Base-by-base conservation (phyloP, 2,888 invertebrate species). In the Autographa pulchrina region DNA sequence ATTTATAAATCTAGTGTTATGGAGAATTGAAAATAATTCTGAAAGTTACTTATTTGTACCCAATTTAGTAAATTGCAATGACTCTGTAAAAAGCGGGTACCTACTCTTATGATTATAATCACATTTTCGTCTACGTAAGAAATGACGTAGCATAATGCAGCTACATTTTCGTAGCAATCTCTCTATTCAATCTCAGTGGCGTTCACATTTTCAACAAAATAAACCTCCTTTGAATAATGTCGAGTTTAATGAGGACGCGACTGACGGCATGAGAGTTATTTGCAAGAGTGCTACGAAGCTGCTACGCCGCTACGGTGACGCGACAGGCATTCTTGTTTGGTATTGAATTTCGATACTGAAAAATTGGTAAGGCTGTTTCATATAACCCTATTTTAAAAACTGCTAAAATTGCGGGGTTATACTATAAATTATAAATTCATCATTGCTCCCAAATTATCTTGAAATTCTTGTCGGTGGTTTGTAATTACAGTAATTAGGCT, bases 191-290 rank as follows among this genome's bases (percentile, higher is more conserved):
- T 18, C 18, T 52, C 43, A 48, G 61, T 32, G 5, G 59, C 16
- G n/a, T 25, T 31, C 7, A 16, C 31, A n/a, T 32, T 32, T n/a
- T 16, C 59, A 32, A 32, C 59, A 59, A 59, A 59, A 32, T 59
- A 59, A 35, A 66, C 13, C 56, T 54, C 38, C 54, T 63, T 68
- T 64, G 38, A 80, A 77, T 72, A 63, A 41, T 73, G 20, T 35
- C 20, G 54, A 11, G 59, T 25, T 60, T 80, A 75, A 71, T 71
- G 58, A 71, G 62, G 31, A n/a, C 59, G 62, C 63, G 25, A 18
- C 35, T 61, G 60, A 65, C 71, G 58, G 65, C 58, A 76, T 68
- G 76, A 65, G 71, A 68, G 16, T 43, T 43, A 80, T 65, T 71
- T 18, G 65, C 68, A 70, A 70, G 13, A 31, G 9, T 5, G 58